Evolutionary conservation across 2,888 invertebrate species (phyloP).

Genomic region (Hetaerina titia): DNA sequence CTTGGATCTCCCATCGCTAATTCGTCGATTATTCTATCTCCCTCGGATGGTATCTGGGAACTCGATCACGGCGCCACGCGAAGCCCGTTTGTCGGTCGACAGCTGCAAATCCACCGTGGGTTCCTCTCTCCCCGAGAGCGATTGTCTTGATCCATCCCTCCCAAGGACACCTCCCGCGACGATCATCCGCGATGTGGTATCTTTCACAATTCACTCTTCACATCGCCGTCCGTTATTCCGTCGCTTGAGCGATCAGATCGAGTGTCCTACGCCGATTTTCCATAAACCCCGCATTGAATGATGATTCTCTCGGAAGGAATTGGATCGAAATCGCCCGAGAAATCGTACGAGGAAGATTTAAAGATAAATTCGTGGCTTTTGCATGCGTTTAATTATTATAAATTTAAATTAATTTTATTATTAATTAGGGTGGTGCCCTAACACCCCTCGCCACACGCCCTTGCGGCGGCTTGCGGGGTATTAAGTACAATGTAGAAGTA

Average conservation of each 20-base stretch:
- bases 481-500: too few relatives aligned
- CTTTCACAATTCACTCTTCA: conserved; percentile 16
- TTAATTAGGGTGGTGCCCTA: too few relatives aligned
- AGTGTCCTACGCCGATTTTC: neutral
- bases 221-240: neutral
- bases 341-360: too few relatives aligned
- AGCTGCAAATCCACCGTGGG: neutral
- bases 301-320: too few relatives aligned
- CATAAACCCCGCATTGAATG: neutral
- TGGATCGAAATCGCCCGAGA: too few relatives aligned
- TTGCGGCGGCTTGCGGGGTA: too few relatives aligned
- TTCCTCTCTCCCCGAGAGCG: neutral
- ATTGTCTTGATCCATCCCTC: neutral
- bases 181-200: neutral
- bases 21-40: neutral
- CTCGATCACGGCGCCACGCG: neutral
- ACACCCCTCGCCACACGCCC: too few relatives aligned
- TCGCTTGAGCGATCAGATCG: neutral
- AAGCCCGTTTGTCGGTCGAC: neutral
- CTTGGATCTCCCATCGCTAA: neutral
- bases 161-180: neutral
- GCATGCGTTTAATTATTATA: too few relatives aligned
- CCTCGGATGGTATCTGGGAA: neutral
- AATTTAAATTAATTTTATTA: too few relatives aligned
- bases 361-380: too few relatives aligned